Conservation (phyloP, 2,888 invertebrate species). For the Venusia cambrica region DNA sequence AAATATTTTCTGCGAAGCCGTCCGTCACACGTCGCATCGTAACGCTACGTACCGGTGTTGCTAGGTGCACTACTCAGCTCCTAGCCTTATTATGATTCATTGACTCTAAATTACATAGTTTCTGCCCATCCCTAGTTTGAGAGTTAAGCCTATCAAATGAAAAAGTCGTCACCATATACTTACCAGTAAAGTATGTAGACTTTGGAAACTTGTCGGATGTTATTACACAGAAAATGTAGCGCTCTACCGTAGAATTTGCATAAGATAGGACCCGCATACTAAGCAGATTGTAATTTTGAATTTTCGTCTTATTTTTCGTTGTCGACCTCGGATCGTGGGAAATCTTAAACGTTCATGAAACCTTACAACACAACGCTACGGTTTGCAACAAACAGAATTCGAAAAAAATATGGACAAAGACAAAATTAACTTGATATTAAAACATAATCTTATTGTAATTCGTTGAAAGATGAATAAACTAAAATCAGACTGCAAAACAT, state of each 20-base stretch:
- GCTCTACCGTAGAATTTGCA: conserved; percentile 50
- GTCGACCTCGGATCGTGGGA: conserved; percentile 6
- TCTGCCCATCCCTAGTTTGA: conserved; percentile 3
- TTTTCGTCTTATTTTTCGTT: conserved; percentile 36
- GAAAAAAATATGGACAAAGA: too few species aligned
- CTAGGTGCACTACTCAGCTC: conserved; percentile 4
- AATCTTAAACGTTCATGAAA: too few species aligned
- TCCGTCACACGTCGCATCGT: too few species aligned
- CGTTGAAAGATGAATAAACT: too few species aligned
- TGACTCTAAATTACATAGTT: too few species aligned
- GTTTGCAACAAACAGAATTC: too few species aligned
- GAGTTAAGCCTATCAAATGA: conserved; percentile 1
- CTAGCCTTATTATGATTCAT: conserved; percentile 1
- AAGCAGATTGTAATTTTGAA: conserved; percentile 48
- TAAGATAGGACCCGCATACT: conserved; percentile 51
- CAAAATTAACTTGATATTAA: too few species aligned
- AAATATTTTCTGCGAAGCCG: too few species aligned
- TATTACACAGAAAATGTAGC: conserved; percentile 38
- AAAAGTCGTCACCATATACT: conserved; percentile 1
- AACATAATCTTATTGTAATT: too few species aligned
- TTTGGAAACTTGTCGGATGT: conserved; percentile 35
- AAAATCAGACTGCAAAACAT: too few species aligned
- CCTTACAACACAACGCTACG: too few species aligned
- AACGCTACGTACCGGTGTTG: conserved; percentile 5
- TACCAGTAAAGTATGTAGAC: conserved; percentile 2